Conservation (phyloP, 1,140 invertebrate species). For the Mizuhopecten yessoensis region DNA sequence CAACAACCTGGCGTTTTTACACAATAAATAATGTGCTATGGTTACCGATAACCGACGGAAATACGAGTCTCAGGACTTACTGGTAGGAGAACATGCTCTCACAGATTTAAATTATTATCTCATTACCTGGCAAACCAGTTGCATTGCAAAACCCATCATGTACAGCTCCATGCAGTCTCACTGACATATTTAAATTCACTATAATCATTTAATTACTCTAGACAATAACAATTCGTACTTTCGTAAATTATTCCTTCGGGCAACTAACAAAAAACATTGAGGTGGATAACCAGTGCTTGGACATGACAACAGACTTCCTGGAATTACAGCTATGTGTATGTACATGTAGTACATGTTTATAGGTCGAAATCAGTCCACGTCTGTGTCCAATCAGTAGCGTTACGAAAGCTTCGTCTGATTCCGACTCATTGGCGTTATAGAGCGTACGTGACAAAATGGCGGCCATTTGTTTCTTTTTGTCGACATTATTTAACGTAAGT, state of each 20-base stretch:
- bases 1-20: background rate
- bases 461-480: background rate
- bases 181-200: background rate
- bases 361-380: background rate
- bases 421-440: background rate
- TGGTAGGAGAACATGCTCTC: background rate
- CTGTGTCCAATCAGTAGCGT: background rate
- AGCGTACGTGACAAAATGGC: background rate
- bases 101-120: background rate
- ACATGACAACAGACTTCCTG: background rate
- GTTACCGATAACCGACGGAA: background rate
- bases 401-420: background rate
- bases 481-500: background rate
- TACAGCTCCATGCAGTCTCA: background rate
- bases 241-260: too few relatives aligned
- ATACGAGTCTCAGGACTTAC: background rate
- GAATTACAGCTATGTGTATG: background rate
- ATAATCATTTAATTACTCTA: background rate
- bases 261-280: too few relatives aligned
- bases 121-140: background rate
- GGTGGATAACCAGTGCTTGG: too few relatives aligned
- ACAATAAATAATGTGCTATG: background rate
- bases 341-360: background rate
- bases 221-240: too few relatives aligned
- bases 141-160: background rate